Conservation (phyloP, 2,888 invertebrate genomes). For the Artemia sp. region DNA sequence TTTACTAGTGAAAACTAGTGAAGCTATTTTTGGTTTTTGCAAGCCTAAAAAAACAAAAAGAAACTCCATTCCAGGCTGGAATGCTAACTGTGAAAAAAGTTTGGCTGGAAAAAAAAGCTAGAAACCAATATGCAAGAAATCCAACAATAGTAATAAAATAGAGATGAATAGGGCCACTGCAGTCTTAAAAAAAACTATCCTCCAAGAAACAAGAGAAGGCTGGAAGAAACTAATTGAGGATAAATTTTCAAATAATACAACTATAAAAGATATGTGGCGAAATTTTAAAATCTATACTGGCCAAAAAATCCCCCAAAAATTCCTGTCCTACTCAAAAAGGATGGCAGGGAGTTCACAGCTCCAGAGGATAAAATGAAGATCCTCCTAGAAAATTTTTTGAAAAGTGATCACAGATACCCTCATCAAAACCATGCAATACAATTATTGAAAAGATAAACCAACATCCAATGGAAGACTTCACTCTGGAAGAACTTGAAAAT, state of each 20-base stretch:
- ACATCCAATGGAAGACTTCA: too few relatives aligned
- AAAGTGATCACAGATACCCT: too few relatives aligned
- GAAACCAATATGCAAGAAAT: neutral
- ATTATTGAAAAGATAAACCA: too few relatives aligned
- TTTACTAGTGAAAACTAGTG: too few relatives aligned
- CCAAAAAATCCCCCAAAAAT: neutral
- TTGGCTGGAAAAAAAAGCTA: neutral
- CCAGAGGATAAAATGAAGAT: neutral
- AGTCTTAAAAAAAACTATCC: too few relatives aligned
- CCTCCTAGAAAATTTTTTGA: neutral
- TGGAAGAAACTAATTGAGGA: too few relatives aligned
- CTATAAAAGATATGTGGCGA: slow-evolving; percentile 10
- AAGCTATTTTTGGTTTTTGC: too few relatives aligned
- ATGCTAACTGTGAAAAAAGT: slow-evolving; percentile 2
- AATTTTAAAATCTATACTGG: slow-evolving; percentile 11
- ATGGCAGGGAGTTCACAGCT: neutral
- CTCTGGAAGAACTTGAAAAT: too few relatives aligned
- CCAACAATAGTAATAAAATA: too few relatives aligned
- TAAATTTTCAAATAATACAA: neutral
- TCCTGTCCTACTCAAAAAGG: neutral
- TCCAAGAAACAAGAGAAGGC: too few relatives aligned
- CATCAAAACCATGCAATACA: too few relatives aligned
- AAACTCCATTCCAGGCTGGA: neutral
- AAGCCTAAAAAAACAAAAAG: neutral
- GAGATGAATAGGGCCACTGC: too few relatives aligned